phyloP scores from a whole-genome alignment of 2,797 vertebrate species.

The Mus caroli region DNA sequence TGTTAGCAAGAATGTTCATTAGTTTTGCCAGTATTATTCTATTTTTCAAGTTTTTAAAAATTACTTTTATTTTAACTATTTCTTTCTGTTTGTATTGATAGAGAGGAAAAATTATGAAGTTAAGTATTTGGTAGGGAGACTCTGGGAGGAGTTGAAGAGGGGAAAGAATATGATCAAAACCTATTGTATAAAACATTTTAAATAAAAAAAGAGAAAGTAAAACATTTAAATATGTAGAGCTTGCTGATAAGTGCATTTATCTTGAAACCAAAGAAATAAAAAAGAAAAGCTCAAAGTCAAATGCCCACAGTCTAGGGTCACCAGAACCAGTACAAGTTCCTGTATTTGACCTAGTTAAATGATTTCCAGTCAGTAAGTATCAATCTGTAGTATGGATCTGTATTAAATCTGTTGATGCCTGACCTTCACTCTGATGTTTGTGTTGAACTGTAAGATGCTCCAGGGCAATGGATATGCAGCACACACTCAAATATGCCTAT shows the following conservation, averaged over 20 bases:
- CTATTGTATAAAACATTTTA: not conserved
- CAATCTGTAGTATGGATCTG: not conserved
- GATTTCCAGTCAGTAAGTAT: conserved; percentile 12
- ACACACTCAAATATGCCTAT: conserved; percentile 27
- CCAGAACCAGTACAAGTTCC: not conserved
- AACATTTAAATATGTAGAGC: not conserved
- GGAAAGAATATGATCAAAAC: no score
- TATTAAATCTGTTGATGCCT: not conserved
- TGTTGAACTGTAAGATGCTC: conserved; percentile 7
- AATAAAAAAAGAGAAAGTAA: not conserved
- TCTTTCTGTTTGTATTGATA: not conserved
- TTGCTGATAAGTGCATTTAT: not conserved
- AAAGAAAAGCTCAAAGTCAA: not conserved
- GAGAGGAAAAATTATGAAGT: not conserved
- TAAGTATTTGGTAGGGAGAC: not conserved
- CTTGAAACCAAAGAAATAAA: not conserved
- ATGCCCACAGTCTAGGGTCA: not conserved
- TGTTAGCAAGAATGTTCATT: not conserved
- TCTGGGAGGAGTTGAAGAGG: no score
- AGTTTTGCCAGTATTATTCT: not conserved
- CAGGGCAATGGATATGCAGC: not conserved
- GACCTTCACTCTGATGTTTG: not conserved
- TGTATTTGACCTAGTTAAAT: not conserved
- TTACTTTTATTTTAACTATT: not conserved
- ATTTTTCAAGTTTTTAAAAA: no score